Evolutionary conservation across 2,888 invertebrate species (phyloP), one percentile per base, ranked within the genome.

Genomic region (Noctua janthe): DNA sequence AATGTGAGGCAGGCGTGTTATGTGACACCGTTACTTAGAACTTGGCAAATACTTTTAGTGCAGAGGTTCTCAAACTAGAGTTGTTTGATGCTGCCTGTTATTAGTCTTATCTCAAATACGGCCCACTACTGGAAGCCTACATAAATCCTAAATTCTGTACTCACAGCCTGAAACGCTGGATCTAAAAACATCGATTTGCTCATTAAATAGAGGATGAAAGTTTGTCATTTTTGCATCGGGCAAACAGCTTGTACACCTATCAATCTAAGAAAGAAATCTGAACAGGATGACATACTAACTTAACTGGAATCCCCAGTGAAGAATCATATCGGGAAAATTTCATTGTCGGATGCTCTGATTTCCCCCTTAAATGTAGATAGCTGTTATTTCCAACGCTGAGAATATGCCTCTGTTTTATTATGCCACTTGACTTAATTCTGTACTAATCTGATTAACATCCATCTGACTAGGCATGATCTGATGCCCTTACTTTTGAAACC

Each of bases 31-130:
- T 82, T 86, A 81, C 86, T 82, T 64, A 62, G 71, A 23, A 72
- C 66, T 74, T 85, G 69, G 85, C 81, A 85, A 85, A 82, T 80
- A 82, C 81, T 81, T 82, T 74, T 74, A 74, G 86, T 54, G 15
- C 74, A 74, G 62, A 17, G 67, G 62, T 72, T 83, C 67, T 86
- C 83, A 82, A 82, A 69, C 23, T 56, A 10, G 29, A 81, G 35
- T 23, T 11, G 35, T 29, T 39, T 20, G 15, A 23, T 51, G 69
- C 15, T 59, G 13, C 59, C 72, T 75, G 71, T 13, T 6, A 35
- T 35, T 47, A 43, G 47, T 10, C 47, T 47, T 47, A 47, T 47
- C 47, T 47, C 1, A 47, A 7, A 47, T 11, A 47, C 11, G 11
- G 47, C 47, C 47, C 47, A 47, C 47, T 47, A 47, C 47, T 47